Conservation (phyloP, 2,888 invertebrate genomes). For the Calliphora vomitoria region DNA sequence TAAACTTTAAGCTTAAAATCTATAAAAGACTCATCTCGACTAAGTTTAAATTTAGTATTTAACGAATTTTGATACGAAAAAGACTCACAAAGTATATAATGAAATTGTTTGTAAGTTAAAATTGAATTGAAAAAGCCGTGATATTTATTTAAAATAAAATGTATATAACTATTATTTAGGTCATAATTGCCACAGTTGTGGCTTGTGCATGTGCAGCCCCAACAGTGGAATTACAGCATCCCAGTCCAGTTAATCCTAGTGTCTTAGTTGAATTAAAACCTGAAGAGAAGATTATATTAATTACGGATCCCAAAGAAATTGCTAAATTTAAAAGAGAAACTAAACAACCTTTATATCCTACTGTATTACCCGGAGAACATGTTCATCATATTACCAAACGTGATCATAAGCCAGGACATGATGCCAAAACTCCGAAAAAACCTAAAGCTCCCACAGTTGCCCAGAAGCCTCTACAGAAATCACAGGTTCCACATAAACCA, state of each 20-base stretch:
- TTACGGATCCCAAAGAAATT: constrained; percentile 75
- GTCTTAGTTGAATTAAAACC: constrained; percentile 80
- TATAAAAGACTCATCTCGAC: constrained; percentile 71
- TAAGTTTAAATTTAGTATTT: constrained; percentile 56
- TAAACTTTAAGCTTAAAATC: constrained; percentile 42
- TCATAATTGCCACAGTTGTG: constrained; percentile 78
- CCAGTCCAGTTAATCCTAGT: constrained; percentile 80
- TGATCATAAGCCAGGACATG: constrained; percentile 12
- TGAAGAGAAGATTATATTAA: constrained; percentile 75
- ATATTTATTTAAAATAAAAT: constrained; percentile 5
- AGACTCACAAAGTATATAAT: constrained; percentile 20
- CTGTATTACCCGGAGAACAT: constrained; percentile 24
- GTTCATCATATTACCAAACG: constrained; percentile 51
- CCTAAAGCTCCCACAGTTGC: background rate
- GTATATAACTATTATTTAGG: constrained; percentile 71
- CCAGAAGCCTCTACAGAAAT: constrained; percentile 29
- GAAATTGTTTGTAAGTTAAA: constrained; percentile 64
- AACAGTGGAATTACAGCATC: constrained; percentile 66
- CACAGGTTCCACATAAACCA: constrained; percentile 61
- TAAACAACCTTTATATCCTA: constrained; percentile 55
- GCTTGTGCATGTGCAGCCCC: constrained; percentile 78
- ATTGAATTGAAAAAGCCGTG: constrained; percentile 8
- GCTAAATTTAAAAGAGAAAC: constrained; percentile 73
- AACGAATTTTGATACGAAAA: constrained; percentile 25
- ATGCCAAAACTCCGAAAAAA: background rate